Percentiles rank a stretch among this genome's conserved stretches.
Evolutionary conservation across 1,140 invertebrate species (phyloP).

Genomic region (Galendromus occidentalis): DNA sequence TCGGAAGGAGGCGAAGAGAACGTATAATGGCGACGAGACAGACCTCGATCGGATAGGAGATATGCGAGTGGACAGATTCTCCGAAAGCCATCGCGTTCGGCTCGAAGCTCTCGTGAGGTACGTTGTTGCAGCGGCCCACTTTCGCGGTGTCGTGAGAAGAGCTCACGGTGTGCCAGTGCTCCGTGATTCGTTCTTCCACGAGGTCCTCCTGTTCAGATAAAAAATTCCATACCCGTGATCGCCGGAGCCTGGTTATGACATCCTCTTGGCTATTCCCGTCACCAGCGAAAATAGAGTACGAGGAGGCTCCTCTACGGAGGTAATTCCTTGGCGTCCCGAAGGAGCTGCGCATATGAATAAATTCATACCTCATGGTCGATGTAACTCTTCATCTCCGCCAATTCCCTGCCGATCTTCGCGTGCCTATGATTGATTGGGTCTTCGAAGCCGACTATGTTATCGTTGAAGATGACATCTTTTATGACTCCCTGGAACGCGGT

Average conservation of each 20-base stretch:
- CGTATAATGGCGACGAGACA: neutral
- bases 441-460: constrained; percentile 27
- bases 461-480: constrained; percentile 55
- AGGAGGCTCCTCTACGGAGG: neutral
- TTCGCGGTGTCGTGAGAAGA: neutral
- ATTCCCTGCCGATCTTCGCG: neutral
- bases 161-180: neutral
- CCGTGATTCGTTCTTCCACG: neutral
- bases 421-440: neutral
- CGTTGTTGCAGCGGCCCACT: neutral
- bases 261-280: constrained; percentile 13
- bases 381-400: constrained; percentile 6
- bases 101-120: constrained; percentile 2
- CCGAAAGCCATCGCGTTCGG: constrained; percentile 9
- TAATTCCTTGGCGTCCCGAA: neutral
- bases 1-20: too few species aligned
- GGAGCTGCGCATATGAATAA: constrained; percentile 1
- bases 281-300: neutral
- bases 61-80: neutral
- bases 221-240: neutral
- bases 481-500: constrained; percentile 46
- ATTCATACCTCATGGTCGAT: neutral
- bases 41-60: neutral
- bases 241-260: too few species aligned
- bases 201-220: neutral